Evolutionary conservation across 2,888 invertebrate species (phyloP).

Genomic region (Cryptosula pallasiana): DNA sequence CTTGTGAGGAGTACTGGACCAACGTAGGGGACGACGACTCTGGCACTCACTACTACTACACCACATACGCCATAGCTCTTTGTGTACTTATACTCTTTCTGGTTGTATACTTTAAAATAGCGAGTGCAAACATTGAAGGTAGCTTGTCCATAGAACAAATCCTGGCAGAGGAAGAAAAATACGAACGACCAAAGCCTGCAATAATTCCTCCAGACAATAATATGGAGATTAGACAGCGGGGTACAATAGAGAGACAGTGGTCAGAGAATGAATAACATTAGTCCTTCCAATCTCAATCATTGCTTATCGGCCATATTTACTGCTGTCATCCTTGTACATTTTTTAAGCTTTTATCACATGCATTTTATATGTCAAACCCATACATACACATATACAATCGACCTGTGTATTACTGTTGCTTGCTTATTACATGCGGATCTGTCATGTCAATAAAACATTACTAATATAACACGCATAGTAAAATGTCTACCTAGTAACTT

Average conservation of each 20-base stretch:
- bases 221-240: slow-evolving; percentile 4
- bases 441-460: too few relatives aligned
- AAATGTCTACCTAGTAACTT: too few relatives aligned
- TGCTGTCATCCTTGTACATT: too few relatives aligned
- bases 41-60: not conserved
- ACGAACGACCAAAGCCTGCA: slow-evolving; percentile 9
- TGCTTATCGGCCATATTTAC: too few relatives aligned
- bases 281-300: too few relatives aligned
- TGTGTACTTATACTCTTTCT: not conserved
- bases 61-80: not conserved
- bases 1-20: slow-evolving; percentile 18
- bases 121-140: slow-evolving; percentile 1
- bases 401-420: too few relatives aligned
- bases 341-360: too few relatives aligned
- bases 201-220: slow-evolving; percentile 8
- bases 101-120: slow-evolving; percentile 6
- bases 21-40: not conserved
- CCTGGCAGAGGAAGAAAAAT: not conserved
- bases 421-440: too few relatives aligned
- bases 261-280: slow-evolving; percentile 21
- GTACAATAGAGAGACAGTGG: slow-evolving; percentile 3
- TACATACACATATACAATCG: too few relatives aligned
- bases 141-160: slow-evolving; percentile 6
- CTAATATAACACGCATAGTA: too few relatives aligned
- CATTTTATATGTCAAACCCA: too few relatives aligned